Evolutionary conservation across 2,113 vertebrate genomes (phyloP), one percentile per base, ranked within the genome.

Genomic region (Sorex fumeus): DNA sequence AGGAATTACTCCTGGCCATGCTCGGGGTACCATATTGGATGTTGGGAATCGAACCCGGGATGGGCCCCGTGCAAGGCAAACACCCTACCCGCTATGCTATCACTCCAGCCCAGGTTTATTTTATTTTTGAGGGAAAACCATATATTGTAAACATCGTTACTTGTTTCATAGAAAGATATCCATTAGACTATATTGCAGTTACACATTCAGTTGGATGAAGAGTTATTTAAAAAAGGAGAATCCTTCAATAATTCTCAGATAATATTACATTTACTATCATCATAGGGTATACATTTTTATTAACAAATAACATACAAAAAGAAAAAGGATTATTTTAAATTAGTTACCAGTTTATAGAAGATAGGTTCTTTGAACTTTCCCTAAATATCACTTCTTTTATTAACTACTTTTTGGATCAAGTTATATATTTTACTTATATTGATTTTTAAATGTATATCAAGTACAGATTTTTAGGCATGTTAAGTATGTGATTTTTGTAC

Each of bases 191-290:
- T 70, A 67, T 34, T 69, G 1, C 81, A 77, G 57, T 23, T 78
- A 77, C 57, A 64, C 30, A 8, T 16, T 88, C 50, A 84, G 43
- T 92, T 62, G 47, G 45, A 47, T 7, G 6, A 12, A 64, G 1
- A 72, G 25, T 3, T 47, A 64, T 47, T 15, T 60, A 32, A 57
- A 89, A 53, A 90, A 23, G n/a, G n/a, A 71, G 30, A 30, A 32
- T 21, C 10, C 32, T 86, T 82, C 86, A 80, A 93, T 18, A 71
- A 66, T 88, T 94, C 7, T 47, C 19, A 36, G 36, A 1, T 81
- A 19, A 8, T 82, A 2, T 71, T 91, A 81, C 2, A 60, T 67
- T 74, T 67, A 11, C 8, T 40, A 34, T 0, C 71, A 6, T 75
- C 23, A 72, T 36, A 50, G 4, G 60, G 30, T 76, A 3, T 62